Conservation (phyloP, 2,113 vertebrate species). For the Neoarius graeffei region DNA sequence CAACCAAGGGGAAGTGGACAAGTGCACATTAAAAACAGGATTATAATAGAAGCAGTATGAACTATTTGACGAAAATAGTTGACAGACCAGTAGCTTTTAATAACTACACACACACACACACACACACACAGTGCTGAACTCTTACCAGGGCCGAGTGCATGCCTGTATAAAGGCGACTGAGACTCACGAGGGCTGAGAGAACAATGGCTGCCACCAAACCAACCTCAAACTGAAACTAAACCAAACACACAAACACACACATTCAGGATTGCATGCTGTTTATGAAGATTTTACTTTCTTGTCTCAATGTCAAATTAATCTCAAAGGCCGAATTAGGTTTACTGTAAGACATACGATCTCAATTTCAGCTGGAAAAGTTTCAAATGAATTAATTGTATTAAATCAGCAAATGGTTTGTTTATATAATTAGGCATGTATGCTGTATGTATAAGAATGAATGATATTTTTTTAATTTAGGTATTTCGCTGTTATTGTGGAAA, state of each 20-base stretch:
- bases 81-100: not conserved
- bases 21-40: not conserved
- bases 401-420: not conserved
- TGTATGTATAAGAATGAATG: too few species aligned
- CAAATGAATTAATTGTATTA: not conserved
- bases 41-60: not conserved
- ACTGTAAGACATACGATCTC: not conserved
- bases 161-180: conserved; percentile 93
- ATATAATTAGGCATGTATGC: not conserved
- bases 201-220: conserved; percentile 79
- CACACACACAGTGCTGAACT: conserved; percentile 16
- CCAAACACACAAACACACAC: not conserved
- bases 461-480: too few species aligned
- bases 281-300: not conserved
- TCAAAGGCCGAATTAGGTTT: too few species aligned
- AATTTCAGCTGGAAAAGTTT: not conserved
- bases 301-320: too few species aligned
- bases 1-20: not conserved
- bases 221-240: conserved; percentile 83
- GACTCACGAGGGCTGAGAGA: conserved; percentile 85
- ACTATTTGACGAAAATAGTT: not conserved
- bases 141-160: conserved; percentile 98
- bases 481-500: not conserved
- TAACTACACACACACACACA: too few species aligned
- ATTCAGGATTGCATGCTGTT: not conserved